phyloP scores from a whole-genome alignment of 2,113 vertebrate species.

The Nycticebus coucang region DNA sequence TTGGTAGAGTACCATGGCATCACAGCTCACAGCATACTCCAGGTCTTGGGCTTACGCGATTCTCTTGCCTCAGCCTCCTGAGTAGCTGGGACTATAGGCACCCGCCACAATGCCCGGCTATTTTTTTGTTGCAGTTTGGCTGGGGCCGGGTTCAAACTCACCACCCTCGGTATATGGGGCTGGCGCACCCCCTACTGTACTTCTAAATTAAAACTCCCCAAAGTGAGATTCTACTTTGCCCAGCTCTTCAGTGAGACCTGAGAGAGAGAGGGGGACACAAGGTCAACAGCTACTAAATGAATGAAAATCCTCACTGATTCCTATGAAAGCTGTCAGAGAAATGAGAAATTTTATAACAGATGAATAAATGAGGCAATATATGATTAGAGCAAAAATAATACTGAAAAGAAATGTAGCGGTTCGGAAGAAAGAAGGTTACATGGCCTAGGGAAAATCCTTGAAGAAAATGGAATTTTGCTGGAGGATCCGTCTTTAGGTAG shows the following conservation, averaged over 20 bases:
- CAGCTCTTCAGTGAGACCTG: background rate
- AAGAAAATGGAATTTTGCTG: background rate
- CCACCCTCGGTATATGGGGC: no score
- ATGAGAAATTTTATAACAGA: background rate
- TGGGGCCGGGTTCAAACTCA: no score
- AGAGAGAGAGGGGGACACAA: background rate
- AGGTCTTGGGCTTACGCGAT: no score
- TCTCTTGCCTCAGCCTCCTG: no score
- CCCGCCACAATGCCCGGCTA: no score
- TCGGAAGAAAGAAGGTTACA: background rate
- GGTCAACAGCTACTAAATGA: background rate
- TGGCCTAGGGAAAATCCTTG: background rate
- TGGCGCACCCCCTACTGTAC: background rate
- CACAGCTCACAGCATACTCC: no score
- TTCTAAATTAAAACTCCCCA: background rate
- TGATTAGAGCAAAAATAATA: background rate
- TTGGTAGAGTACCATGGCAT: no score
- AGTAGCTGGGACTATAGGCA: no score
- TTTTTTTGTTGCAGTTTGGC: no score
- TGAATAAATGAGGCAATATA: background rate
- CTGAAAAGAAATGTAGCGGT: background rate
- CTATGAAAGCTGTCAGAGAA: background rate
- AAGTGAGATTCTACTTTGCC: background rate
- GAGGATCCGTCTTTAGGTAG: no score
- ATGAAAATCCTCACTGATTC: background rate